phyloP scores from a whole-genome alignment of 2,113 vertebrate genomes.

The Zootoca vivipara region DNA sequence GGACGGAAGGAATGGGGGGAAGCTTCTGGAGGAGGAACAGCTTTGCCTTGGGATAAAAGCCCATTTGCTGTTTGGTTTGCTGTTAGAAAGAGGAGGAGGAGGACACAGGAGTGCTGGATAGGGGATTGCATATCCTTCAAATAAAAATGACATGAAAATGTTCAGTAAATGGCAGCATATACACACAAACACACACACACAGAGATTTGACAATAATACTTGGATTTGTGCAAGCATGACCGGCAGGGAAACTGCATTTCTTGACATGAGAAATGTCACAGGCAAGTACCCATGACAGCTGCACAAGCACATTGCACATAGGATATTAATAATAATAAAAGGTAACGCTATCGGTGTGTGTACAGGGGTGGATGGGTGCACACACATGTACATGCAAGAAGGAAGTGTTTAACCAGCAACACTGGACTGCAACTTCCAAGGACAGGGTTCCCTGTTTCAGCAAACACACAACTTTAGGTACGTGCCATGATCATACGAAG shows the following conservation, averaged over 20 bases:
- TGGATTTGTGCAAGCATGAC: neutral
- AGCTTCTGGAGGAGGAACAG: neutral
- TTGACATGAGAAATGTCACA: neutral
- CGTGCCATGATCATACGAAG: neutral
- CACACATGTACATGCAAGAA: neutral
- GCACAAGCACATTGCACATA: neutral
- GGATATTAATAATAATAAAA: neutral
- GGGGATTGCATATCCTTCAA: neutral
- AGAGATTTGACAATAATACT: neutral
- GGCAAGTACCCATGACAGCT: neutral
- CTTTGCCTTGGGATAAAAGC: neutral
- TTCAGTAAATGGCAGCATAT: neutral
- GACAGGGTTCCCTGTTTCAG: neutral
- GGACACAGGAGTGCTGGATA: neutral
- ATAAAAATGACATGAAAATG: neutral
- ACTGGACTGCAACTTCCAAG: neutral
- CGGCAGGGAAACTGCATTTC: neutral
- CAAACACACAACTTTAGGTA: neutral
- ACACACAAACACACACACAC: neutral
- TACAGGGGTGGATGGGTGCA: too few relatives aligned
- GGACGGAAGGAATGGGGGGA: neutral
- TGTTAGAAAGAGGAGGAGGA: neutral
- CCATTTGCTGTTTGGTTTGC: neutral
- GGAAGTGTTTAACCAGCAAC: neutral
- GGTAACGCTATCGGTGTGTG: neutral